Evolutionary conservation across 1,140 invertebrate species (phyloP).

Genomic region (Drosophila micromelanica): DNA sequence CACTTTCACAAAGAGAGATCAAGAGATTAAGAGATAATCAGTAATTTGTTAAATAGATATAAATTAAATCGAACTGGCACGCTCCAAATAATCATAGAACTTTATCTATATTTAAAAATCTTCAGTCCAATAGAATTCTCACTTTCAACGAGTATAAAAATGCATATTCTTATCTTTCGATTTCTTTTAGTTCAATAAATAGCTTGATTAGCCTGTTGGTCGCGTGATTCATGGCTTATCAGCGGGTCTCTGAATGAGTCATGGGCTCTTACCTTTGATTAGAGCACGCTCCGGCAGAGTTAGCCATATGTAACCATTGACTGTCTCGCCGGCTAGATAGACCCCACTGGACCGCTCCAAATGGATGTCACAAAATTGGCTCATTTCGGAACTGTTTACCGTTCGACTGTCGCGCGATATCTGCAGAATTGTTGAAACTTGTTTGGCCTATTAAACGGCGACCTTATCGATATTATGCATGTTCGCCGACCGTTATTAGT

Average conservation of each 20-base stretch:
- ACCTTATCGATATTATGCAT: slow-evolving; percentile 53
- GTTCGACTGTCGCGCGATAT: slow-evolving; percentile 36
- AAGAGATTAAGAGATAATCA: no score
- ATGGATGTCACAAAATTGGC: slow-evolving; percentile 54
- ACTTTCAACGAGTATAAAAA: not conserved
- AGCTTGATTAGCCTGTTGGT: not conserved
- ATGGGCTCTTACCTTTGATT: slow-evolving; percentile 55
- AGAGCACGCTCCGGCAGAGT: slow-evolving; percentile 62
- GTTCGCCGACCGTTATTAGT: slow-evolving; percentile 42
- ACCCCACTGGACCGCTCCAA: slow-evolving; percentile 60
- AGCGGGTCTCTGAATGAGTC: slow-evolving; percentile 5
- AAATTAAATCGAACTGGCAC: no score
- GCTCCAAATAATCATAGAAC: no score
- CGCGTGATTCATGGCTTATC: slow-evolving; percentile 34
- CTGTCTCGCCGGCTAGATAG: slow-evolving; percentile 67
- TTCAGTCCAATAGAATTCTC: no score
- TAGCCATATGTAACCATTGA: slow-evolving; percentile 59
- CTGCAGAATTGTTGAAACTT: slow-evolving; percentile 50
- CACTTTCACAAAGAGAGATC: no score
- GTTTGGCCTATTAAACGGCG: slow-evolving; percentile 54
- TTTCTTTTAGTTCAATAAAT: not conserved
- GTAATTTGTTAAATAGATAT: no score
- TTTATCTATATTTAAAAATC: no score
- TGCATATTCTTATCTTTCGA: slow-evolving; percentile 13
- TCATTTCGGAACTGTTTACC: slow-evolving; percentile 54